Conservation (phyloP, 1,140 invertebrate genomes). For the Laupala kohalensis region DNA sequence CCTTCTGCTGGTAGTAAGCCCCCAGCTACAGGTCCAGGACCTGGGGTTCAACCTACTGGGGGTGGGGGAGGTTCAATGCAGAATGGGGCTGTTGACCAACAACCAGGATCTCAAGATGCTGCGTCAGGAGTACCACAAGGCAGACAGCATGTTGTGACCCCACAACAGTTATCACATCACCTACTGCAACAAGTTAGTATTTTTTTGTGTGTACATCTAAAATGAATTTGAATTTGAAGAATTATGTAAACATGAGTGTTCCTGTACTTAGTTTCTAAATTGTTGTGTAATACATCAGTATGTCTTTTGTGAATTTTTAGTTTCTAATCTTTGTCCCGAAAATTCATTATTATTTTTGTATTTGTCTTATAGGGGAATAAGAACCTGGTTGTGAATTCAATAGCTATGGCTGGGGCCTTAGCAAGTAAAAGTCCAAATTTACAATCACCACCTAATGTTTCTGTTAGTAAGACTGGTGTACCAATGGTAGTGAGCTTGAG, state of each 20-base stretch:
- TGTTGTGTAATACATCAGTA: too few relatives aligned
- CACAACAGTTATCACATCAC: slow-evolving; percentile 40
- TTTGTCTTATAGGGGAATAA: slow-evolving; percentile 49
- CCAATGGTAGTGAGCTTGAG: slow-evolving; percentile 3
- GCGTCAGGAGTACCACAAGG: background rate
- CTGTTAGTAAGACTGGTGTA: slow-evolving; percentile 36
- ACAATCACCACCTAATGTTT: slow-evolving; percentile 66
- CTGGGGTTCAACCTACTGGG: slow-evolving; percentile 41
- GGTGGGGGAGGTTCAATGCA: slow-evolving; percentile 14
- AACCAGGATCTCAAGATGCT: background rate
- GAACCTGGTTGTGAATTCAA: slow-evolving; percentile 50
- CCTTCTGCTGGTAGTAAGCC: slow-evolving; percentile 37
- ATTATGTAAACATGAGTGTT: too few relatives aligned
- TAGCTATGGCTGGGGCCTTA: slow-evolving; percentile 52
- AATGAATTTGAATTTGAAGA: too few relatives aligned
- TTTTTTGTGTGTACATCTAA: background rate
- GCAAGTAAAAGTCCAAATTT: slow-evolving; percentile 67
- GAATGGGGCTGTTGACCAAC: slow-evolving; percentile 10
- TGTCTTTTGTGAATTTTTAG: too few relatives aligned
- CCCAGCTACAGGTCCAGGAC: slow-evolving; percentile 59
- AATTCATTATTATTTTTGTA: background rate
- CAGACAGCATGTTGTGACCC: slow-evolving; percentile 25
- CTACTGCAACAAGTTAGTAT: slow-evolving; percentile 5
- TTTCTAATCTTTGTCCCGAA: background rate
- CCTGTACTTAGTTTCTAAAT: too few relatives aligned